Evolutionary conservation across 2,888 invertebrate species (phyloP).

Genomic region (Lacanobia oleracea): DNA sequence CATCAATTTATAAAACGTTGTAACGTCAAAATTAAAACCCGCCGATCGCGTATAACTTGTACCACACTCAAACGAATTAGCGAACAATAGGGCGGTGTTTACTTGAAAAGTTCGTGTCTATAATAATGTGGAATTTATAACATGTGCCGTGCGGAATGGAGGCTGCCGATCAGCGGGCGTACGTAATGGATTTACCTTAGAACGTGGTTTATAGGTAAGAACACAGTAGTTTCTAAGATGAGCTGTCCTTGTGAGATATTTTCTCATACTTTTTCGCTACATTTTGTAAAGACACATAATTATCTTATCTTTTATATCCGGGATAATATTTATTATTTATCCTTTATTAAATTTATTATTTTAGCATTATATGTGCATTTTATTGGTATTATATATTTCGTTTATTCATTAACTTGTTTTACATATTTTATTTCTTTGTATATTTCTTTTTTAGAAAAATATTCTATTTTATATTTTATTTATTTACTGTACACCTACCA

Average conservation of each 20-base stretch:
- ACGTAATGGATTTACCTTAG: constrained; percentile 30
- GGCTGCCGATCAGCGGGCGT: constrained; percentile 6
- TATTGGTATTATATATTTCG: too few relatives aligned
- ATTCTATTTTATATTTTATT: too few relatives aligned
- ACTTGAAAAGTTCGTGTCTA: constrained; percentile 77
- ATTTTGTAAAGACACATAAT: too few relatives aligned
- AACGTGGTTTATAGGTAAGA: constrained; percentile 1
- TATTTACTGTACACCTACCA: too few relatives aligned
- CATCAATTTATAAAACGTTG: too few relatives aligned
- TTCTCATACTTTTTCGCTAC: not conserved
- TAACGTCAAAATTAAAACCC: not conserved
- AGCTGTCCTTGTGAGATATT: not conserved
- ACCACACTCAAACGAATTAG: constrained; percentile 75
- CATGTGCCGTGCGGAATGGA: constrained; percentile 35
- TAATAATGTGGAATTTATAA: constrained; percentile 80
- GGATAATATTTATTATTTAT: too few relatives aligned
- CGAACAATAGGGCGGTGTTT: constrained; percentile 83
- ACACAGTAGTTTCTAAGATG: not conserved
- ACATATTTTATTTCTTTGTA: too few relatives aligned
- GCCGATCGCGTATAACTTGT: constrained; percentile 37
- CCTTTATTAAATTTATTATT: too few relatives aligned
- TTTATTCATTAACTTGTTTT: too few relatives aligned
- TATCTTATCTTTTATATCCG: too few relatives aligned
- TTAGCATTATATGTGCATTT: too few relatives aligned
- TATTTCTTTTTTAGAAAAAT: too few relatives aligned